Evolutionary conservation across 2,888 invertebrate genomes (phyloP), one percentile per base, ranked within the genome.

Genomic region (Meloe dianella): DNA sequence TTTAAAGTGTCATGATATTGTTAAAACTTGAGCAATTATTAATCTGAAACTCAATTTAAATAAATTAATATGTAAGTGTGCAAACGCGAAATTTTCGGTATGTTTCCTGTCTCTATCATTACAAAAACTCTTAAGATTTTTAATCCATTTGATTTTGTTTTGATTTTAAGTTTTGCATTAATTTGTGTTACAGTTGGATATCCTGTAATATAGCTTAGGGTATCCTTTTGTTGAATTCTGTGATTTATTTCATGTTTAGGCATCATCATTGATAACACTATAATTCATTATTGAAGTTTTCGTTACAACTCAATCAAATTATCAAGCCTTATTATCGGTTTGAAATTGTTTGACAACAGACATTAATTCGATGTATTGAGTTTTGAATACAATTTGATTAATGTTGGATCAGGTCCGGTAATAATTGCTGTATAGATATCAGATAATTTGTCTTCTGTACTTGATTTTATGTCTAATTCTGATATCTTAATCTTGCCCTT

Each of bases 251-350:
- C 0, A 4, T 24, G 24, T 12, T 54, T 12, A n/a, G n/a, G 3
- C 12, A 22, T 6, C 14, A 24, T 22, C 22, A 5, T 14, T 54
- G 54, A 54, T 24, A 9, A 24, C 54, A 24, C 54, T 22, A 54
- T 54, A 54, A 54, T 54, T 54, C 54, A 54, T 6, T 54, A 54
- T 54, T 54, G 54, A 24, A 12, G 12, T 54, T 47, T 54, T 54
- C 54, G 54, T 47, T 17, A 54, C 54, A 24, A 54, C 54, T 54
- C 54, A 54, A 54, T 54, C 54, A 54, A 54, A 22, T 54, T 54
- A 24, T 12, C 54, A 22, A 47, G 47, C n/a, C n/a, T n/a, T n/a
- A n/a, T n/a, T n/a, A n/a, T 20, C 22, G 8, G 20, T 24, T 2
- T 54, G 6, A 14, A 54, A 24, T 20, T 24, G 20, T 54, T 54